phyloP scores from a whole-genome alignment of 2,797 vertebrate species.

The Passerculus sandwichensis region DNA sequence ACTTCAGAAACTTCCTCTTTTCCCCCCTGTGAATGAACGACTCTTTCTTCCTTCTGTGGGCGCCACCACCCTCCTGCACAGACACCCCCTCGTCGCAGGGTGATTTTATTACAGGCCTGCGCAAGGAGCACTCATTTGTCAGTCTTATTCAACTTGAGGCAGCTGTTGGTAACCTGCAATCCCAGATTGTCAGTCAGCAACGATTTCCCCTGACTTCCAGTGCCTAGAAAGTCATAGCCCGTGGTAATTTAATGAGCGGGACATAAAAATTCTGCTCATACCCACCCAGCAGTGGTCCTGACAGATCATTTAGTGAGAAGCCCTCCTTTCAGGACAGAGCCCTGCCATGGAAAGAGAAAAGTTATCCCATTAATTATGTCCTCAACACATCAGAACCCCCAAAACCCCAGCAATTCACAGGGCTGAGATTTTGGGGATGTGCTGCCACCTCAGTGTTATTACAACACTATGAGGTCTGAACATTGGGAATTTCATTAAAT shows the following conservation, averaged over 20 bases:
- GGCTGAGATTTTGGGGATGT: background rate
- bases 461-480: background rate
- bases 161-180: constrained; percentile 61
- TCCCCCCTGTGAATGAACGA: background rate
- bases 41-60: background rate
- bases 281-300: constrained; percentile 52
- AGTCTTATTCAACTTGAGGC: constrained; percentile 26
- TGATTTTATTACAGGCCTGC: constrained; percentile 12
- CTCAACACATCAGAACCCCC: background rate
- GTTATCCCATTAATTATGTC: constrained; percentile 37
- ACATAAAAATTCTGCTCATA: constrained; percentile 77
- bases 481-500: background rate
- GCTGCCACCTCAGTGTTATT: background rate
- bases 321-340: constrained; percentile 57
- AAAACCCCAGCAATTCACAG: background rate
- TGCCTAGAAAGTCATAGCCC: constrained; percentile 62
- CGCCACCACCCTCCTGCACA: rapidly evolving
- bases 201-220: constrained; percentile 39
- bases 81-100: background rate
- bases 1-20: background rate
- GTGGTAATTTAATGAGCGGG: constrained; percentile 74
- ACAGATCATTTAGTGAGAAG: constrained; percentile 60
- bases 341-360: constrained; percentile 11
- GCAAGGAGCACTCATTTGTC: constrained; percentile 36
- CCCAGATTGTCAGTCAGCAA: constrained; percentile 55